A percentile compares a stretch with the other conserved stretches of the same genome.
phyloP scores from a whole-genome alignment of 2,797 vertebrate species.

The Pitangus sulphuratus region DNA sequence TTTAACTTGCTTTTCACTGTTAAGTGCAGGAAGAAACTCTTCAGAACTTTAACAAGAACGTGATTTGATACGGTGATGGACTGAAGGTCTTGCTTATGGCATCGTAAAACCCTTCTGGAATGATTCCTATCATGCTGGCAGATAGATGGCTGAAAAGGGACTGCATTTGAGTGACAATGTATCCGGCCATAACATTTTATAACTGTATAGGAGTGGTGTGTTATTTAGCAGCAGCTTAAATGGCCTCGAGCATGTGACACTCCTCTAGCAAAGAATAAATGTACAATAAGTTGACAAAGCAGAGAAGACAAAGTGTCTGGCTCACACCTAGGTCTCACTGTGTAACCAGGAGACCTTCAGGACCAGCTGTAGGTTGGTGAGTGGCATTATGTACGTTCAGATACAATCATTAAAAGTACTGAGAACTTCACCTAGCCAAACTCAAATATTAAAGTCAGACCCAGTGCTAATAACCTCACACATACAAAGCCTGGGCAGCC shows the following conservation, averaged over 20 bases:
- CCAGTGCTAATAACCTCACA: not conserved
- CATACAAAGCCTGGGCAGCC: not conserved
- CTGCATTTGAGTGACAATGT: not conserved
- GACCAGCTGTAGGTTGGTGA: not conserved
- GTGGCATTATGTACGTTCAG: accelerated
- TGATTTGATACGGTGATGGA: not conserved
- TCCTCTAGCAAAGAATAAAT: not conserved
- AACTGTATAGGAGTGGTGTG: not conserved
- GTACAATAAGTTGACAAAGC: not conserved
- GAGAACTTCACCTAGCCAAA: not conserved
- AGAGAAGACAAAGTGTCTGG: not conserved
- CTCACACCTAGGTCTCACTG: not conserved
- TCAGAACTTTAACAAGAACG: not conserved
- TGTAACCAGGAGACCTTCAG: not conserved
- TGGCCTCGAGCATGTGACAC: not conserved
- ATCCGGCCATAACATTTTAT: not conserved
- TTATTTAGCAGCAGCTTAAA: not conserved
- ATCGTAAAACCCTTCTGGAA: not conserved
- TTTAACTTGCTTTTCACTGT: not conserved
- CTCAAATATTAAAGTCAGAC: not conserved
- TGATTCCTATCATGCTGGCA: not conserved
- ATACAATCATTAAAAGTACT: not conserved
- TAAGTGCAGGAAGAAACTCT: not conserved
- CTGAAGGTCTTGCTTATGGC: not conserved
- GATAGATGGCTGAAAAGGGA: not conserved